These are phyloP conservation scores for Engystomops pustulosus DNA, from an alignment of 2,113 vertebrate genomes.

Conservation along the genomic window DNA sequence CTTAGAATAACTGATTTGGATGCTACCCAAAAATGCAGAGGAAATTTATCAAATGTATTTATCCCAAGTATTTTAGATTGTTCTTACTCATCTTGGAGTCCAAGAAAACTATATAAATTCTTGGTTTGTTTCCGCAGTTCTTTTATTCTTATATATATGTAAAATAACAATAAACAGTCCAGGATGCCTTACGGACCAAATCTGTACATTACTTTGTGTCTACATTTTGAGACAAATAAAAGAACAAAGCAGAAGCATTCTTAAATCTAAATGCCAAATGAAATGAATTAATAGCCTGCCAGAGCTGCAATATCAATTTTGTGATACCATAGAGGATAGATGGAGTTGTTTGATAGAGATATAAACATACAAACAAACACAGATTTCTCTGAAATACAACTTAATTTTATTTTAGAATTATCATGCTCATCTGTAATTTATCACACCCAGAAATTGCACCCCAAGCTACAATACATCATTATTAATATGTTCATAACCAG, in stretches of 20 bases:
- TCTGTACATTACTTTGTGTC: conserved; percentile 52
- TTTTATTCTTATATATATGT: background rate
- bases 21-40: too few relatives aligned
- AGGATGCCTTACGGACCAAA: background rate
- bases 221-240: conserved; percentile 37
- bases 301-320: conserved; percentile 52
- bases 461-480: conserved; percentile 51
- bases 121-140: too few relatives aligned
- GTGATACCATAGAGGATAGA: conserved; percentile 49
- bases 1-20: too few relatives aligned
- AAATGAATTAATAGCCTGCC: conserved; percentile 58
- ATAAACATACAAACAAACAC: conserved; percentile 32
- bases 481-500: conserved; percentile 55
- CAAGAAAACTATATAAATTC: too few relatives aligned
- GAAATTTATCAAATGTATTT: too few relatives aligned
- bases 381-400: conserved; percentile 62
- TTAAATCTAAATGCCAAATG: conserved; percentile 60
- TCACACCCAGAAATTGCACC: conserved; percentile 61
- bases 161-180: background rate
- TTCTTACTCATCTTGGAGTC: too few relatives aligned
- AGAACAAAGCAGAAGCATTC: background rate
- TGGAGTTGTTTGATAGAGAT: conserved; percentile 41
- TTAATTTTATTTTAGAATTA: conserved; percentile 62
- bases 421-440: conserved; percentile 61
- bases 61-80: too few relatives aligned